Evolutionary conservation across 2,888 invertebrate species (phyloP).

Genomic region (Minunthozetes semirufus): DNA sequence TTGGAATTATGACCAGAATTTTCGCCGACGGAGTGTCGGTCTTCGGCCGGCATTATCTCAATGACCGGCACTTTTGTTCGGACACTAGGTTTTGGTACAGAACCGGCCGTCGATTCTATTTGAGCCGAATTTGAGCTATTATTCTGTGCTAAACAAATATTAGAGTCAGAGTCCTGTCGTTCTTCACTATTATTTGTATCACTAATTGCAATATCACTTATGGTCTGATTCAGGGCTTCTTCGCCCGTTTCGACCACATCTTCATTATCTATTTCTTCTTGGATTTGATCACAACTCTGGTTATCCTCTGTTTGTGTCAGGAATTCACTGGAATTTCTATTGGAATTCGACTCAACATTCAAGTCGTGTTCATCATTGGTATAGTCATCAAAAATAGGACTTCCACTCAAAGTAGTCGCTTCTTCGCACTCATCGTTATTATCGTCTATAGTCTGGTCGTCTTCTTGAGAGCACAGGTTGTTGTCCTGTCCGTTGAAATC

Average conservation of each 20-base stretch:
- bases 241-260: background rate
- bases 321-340: background rate
- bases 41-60: background rate
- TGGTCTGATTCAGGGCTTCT: background rate
- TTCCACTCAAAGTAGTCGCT: background rate
- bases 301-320: background rate
- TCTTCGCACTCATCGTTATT: slow-evolving; percentile 10
- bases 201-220: slow-evolving; percentile 1
- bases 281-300: background rate
- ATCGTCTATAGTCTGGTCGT: background rate
- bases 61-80: background rate
- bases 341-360: background rate
- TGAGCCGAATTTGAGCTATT: background rate
- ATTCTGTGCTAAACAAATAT: background rate
- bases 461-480: slow-evolving; percentile 1
- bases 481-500: background rate
- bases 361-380: background rate
- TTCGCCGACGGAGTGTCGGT: background rate
- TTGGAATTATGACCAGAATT: background rate
- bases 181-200: slow-evolving; percentile 23
- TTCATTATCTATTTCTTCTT: background rate
- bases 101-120: background rate
- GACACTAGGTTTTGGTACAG: background rate
- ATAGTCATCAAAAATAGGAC: background rate
- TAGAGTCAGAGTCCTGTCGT: background rate